Base-by-base conservation (phyloP, 92 coral and sea anemone species). In the Nematostella vectensis region DNA sequence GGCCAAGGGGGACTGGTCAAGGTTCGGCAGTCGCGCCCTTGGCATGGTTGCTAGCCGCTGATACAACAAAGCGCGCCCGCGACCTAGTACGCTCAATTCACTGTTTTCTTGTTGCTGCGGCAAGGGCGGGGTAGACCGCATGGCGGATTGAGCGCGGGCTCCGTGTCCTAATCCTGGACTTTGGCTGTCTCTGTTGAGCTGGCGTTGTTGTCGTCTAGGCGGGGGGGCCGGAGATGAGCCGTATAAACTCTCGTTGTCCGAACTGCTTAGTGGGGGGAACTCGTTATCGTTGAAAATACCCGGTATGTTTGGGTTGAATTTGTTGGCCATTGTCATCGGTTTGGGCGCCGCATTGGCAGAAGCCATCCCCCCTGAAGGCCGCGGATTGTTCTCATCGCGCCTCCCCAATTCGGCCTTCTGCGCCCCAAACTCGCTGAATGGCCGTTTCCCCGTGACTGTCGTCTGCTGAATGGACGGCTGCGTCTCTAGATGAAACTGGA, bases 251-350 rank as follows among this genome's bases (percentile, higher is more conserved):
- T 79, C 81, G 0, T 94, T 85, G 27, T 91, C 88, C 3, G 95
- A 82, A 57, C 96, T 78, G 51, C 93, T 85, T 30, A 91, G 54
- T 20, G 88, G 98, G 4, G 98, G 98, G 44, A 91, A 91, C 45
- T 91, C 96, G 1, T 76, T 69, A 26, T 82, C 84, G 0, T 55
- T 48, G 37, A 91, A 82, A 20, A 86, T 59, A 11, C 51, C 21
- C 21, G 4, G 18, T 45, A 6, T 33, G 8, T 33, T 33, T 33
- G 40, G 40, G 40, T 33, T 33, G 6, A 33, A 6, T 6, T 15
- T 33, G 8, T 33, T 33, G 40, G 40, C n/a, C n/a, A n/a, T n/a
- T n/a, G n/a, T n/a, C n/a, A n/a, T n/a, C n/a, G n/a, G n/a, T n/a
- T n/a, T n/a, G n/a, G n/a, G n/a, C n/a, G n/a, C n/a, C n/a, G n/a